A percentile compares a stretch with the other conserved stretches of the same genome.
phyloP scores from a whole-genome alignment of 2,797 vertebrate species.

The Amblyopsis hoosieri region DNA sequence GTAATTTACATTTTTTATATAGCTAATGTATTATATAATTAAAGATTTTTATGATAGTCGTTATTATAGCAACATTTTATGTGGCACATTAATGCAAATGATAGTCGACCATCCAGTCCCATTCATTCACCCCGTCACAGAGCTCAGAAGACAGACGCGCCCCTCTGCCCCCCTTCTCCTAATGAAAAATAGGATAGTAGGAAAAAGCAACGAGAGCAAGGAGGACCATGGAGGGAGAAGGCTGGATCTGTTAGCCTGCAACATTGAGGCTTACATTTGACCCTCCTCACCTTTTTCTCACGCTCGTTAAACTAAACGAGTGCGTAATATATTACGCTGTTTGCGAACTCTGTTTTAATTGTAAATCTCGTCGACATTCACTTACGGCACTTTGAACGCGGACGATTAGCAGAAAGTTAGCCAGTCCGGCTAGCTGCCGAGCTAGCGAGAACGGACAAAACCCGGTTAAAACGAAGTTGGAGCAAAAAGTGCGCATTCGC shows the following conservation, averaged over 20 bases:
- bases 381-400: slow-evolving; percentile 20
- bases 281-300: not conserved
- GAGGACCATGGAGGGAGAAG: slow-evolving; percentile 64
- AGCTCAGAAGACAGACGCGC: too few relatives aligned
- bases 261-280: slow-evolving; percentile 5
- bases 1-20: too few relatives aligned
- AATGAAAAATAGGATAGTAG: slow-evolving; percentile 72
- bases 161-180: slow-evolving; percentile 38
- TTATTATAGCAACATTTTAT: too few relatives aligned
- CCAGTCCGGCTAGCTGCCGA: slow-evolving; percentile 56
- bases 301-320: not conserved
- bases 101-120: too few relatives aligned
- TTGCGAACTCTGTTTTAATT: slow-evolving; percentile 30
- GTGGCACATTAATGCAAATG: too few relatives aligned
- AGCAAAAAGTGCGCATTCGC: slow-evolving; percentile 36
- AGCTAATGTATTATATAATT: too few relatives aligned
- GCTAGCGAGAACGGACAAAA: slow-evolving; percentile 50
- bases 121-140: too few relatives aligned
- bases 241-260: slow-evolving; percentile 36
- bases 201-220: slow-evolving; percentile 49
- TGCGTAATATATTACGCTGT: slow-evolving; percentile 4
- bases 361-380: slow-evolving; percentile 30
- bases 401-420: slow-evolving; percentile 64
- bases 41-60: too few relatives aligned
- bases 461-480: slow-evolving; percentile 28